These are phyloP conservation scores for Crax fasciolata DNA, from an alignment of 2,797 vertebrate genomes.

Conservation along the genomic window DNA sequence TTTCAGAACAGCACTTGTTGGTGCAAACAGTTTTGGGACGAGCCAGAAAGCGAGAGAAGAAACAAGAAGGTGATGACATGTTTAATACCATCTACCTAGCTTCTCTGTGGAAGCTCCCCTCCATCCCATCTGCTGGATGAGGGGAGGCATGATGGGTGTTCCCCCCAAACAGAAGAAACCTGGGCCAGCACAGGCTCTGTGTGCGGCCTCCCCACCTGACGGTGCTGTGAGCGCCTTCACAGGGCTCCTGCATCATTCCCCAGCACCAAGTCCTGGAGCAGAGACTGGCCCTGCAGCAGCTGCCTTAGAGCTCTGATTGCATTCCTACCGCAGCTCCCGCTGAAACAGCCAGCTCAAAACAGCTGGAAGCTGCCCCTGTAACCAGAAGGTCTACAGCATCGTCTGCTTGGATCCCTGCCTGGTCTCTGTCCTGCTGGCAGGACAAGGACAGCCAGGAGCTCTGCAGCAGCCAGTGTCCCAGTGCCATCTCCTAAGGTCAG, in stretches of 20 bases:
- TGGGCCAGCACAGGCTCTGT: not conserved
- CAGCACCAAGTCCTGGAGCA: not conserved
- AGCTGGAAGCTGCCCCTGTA: constrained; percentile 34
- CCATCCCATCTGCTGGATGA: not conserved
- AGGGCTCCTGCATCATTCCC: not conserved
- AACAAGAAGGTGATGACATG: constrained; percentile 78
- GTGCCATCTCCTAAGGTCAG: not conserved
- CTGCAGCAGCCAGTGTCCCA: not conserved
- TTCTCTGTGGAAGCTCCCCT: constrained; percentile 10
- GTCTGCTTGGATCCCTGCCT: constrained; percentile 8
- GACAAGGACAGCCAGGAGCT: not conserved
- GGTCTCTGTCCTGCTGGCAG: constrained; percentile 26
- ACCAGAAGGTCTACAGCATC: constrained; percentile 15
- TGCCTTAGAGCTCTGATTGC: not conserved
- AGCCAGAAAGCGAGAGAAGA: constrained; percentile 63
- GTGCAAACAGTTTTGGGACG: constrained; percentile 22
- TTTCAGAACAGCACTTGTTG: not conserved
- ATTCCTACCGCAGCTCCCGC: not conserved
- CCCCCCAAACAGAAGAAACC: not conserved
- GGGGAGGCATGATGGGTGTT: not conserved
- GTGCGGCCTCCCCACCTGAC: not conserved
- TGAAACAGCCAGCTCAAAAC: constrained; percentile 2
- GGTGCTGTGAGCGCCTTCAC: not conserved
- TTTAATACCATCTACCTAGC: constrained; percentile 66
- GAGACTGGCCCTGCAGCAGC: not conserved